Evolutionary conservation across 2,113 vertebrate genomes (phyloP).

Genomic region (Oplegnathus fasciatus): DNA sequence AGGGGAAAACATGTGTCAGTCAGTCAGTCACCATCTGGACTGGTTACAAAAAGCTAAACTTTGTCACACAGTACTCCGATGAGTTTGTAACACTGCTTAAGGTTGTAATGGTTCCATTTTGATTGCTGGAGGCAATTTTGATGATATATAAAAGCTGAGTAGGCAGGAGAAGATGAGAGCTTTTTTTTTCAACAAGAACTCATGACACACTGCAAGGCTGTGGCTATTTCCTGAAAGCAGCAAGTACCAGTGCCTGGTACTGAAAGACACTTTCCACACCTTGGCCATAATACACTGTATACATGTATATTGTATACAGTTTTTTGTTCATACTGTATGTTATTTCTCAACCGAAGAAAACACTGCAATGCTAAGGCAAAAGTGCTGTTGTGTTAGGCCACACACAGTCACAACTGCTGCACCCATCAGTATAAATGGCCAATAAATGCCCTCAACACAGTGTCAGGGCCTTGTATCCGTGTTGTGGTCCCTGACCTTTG

Average conservation of each 20-base stretch:
- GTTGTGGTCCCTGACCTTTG: conserved; percentile 60
- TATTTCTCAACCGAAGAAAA: neutral
- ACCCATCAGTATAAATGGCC: conserved; percentile 60
- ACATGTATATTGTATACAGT: neutral
- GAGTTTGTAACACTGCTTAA: neutral
- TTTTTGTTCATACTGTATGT: neutral
- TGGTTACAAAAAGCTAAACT: neutral
- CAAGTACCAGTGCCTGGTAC: neutral
- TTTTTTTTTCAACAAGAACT: neutral
- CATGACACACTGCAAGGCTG: neutral
- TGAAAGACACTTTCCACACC: neutral
- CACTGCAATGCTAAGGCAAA: neutral
- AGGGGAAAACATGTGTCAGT: neutral
- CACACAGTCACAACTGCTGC: conserved; percentile 70
- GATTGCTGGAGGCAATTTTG: neutral
- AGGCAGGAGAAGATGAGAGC: too few species aligned
- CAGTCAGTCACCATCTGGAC: neutral
- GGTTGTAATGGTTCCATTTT: neutral
- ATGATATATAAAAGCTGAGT: neutral
- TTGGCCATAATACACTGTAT: neutral
- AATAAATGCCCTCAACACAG: conserved; percentile 62
- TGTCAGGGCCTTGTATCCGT: conserved; percentile 58
- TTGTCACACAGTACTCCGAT: neutral
- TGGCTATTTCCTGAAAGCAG: neutral
- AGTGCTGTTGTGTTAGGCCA: conserved; percentile 56